Base-by-base conservation (phyloP, 2,113 vertebrate genomes). In the Oceanodroma tethys region DNA sequence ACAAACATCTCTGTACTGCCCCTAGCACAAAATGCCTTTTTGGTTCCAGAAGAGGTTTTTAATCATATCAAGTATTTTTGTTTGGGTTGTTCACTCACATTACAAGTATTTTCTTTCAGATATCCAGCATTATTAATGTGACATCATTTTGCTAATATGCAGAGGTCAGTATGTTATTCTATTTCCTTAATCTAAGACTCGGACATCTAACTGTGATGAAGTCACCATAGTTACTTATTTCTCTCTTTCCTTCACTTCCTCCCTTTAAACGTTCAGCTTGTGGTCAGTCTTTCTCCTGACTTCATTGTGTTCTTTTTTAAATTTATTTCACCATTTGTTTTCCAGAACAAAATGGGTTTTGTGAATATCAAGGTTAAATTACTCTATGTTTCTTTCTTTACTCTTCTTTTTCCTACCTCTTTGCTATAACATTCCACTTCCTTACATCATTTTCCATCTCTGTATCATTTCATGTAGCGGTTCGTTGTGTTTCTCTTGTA, bases 291-390 rank as follows among this genome's bases (percentile, higher is more conserved):
- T n/a, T 90, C 8, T 74, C 15, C 55, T 43, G 43, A 40, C 10
- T 56, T 56, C 4, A 20, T 6, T 27, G 6, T 3, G 6, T 13
- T 72, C 3, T 48, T 73, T 45, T 55, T 11, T 4, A 2, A 58
- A 43, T 78, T 17, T 81, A 40, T 79, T 67, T 79, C 53, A 59
- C 1, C 15, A 19, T 40, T 47, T 60, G 3, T n/a, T 53, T 88
- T 16, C 36, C 12, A 7, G 12, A 66, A 40, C 1, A 60, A 55
- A 52, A 27, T n/a, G 0, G 3, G 1, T 1, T 34, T 90, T 79
- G 9, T 83, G 15, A 75, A 36, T 47, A 85, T 34, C 18, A 79
- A 23, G 2, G 3, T 80, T 81, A 84, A 83, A 93, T 63, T 40
- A 16, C 7, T 15, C 9, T 7, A 6, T 81, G 65, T 52, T 67